Percentiles rank a stretch among this genome's conserved stretches.
phyloP scores from a whole-genome alignment of 35 echinoderm and acorn worm species.

The Heliocidaris tuberculata region DNA sequence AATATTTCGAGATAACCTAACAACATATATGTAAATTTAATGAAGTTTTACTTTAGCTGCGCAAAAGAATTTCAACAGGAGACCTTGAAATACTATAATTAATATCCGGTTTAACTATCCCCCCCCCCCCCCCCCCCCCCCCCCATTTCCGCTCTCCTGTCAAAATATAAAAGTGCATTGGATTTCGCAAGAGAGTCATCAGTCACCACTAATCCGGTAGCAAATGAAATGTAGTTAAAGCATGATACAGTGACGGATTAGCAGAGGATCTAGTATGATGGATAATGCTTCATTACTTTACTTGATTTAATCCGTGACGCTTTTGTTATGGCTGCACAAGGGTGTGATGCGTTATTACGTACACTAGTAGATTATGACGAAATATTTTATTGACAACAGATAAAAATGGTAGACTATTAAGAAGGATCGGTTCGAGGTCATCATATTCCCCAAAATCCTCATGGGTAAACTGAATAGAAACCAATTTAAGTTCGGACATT shows the following conservation, averaged over 20 bases:
- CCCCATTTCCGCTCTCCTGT: background rate
- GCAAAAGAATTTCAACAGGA: no score
- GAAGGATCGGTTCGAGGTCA: no score
- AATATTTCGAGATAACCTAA: no score
- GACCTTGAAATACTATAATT: no score
- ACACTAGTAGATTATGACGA: background rate
- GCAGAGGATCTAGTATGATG: background rate
- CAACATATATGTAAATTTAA: no score
- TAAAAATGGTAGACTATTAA: no score
- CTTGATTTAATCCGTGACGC: background rate
- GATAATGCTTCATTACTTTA: background rate
- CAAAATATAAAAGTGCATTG: background rate
- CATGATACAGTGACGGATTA: background rate
- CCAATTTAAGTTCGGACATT: no score
- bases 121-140: background rate
- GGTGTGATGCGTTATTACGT: background rate
- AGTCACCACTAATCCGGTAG: background rate
- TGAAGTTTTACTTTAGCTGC: no score
- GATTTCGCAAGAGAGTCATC: background rate
- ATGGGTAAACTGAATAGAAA: no score
- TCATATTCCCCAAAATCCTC: no score
- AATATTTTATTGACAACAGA: background rate
- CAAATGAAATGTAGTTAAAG: background rate
- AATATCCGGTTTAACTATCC: no score
- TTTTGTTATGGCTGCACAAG: background rate